Conservation (phyloP, 2,797 vertebrate genomes). For the Rallus crepitans region DNA sequence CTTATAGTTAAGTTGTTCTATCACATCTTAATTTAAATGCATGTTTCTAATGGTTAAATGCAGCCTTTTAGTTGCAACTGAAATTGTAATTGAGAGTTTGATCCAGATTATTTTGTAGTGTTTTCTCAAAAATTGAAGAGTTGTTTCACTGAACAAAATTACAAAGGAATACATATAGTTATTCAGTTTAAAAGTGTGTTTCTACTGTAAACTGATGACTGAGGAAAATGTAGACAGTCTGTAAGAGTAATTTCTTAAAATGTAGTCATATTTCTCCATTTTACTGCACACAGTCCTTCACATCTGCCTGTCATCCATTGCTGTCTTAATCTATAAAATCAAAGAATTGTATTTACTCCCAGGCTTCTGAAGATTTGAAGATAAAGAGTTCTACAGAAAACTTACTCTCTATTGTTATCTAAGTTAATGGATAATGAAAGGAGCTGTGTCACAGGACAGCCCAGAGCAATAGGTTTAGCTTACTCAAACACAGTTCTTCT, state of each 20-base stretch:
- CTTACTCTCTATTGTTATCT: background rate
- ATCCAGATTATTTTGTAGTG: background rate
- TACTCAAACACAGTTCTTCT: background rate
- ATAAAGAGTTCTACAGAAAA: background rate
- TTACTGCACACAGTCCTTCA: background rate
- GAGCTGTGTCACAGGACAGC: background rate
- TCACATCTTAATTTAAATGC: background rate
- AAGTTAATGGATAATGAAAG: background rate
- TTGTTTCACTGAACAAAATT: background rate
- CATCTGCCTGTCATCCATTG: background rate
- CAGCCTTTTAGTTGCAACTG: background rate
- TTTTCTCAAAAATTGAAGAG: background rate
- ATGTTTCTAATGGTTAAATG: background rate
- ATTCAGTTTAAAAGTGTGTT: background rate
- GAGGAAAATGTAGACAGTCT: background rate
- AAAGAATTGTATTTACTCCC: background rate
- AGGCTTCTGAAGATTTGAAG: background rate
- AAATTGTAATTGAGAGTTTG: background rate
- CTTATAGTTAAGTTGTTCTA: background rate
- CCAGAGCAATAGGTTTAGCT: background rate
- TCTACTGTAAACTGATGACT: background rate
- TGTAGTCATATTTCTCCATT: background rate
- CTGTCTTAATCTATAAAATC: background rate
- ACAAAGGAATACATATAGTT: background rate
- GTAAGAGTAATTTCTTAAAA: background rate